Base-by-base conservation (phyloP, 2,113 vertebrate genomes). In the Solea senegalensis region DNA sequence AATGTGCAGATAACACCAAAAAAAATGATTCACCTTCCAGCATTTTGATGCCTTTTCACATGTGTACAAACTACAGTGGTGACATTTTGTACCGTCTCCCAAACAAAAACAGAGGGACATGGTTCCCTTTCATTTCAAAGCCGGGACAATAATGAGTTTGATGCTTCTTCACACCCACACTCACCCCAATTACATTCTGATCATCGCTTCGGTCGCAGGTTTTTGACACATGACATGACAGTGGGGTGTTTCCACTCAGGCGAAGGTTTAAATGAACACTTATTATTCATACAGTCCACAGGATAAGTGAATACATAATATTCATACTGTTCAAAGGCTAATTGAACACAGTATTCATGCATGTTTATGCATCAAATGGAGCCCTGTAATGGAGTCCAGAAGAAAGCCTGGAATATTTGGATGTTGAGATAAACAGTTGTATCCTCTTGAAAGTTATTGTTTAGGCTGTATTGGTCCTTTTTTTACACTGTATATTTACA, bases 1-100 rank as follows among this genome's bases (percentile, higher is more conserved):
- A 90, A 90, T 91, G 90, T 91, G 91, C 92, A 92, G 91, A 93
- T 92, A 90, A 90, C 90, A 86, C 93, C 82, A 87, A 91, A 93
- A 87, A 91, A 93, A 92, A 87, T 80, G 66, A 90, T 90, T 91
- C 90, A 91, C 89, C 92, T 93, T 89, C 88, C 74, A 91, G 91
- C 85, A 53, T 77, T 91, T 90, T 87, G 82, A 86, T 84, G 83
- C 78, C 50, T 61, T 70, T 84, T 84, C 69, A 60, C 84, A 78
- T 84, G 85, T 84, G 75, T 27, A 90, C 92, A 86, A 90, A 88
- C 83, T 82, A 81, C 84, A 12, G 52, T 12, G 76, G 78, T 74
- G 66, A 91, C 88, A 89, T 85, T 91, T 89, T 88, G 68, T 77
- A 27, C 85, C 71, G 71, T 75, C 72, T 72, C 65, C 54, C 70